Evolutionary conservation across 2,888 invertebrate genomes (phyloP).

Genomic region (Tinea semifulvella): DNA sequence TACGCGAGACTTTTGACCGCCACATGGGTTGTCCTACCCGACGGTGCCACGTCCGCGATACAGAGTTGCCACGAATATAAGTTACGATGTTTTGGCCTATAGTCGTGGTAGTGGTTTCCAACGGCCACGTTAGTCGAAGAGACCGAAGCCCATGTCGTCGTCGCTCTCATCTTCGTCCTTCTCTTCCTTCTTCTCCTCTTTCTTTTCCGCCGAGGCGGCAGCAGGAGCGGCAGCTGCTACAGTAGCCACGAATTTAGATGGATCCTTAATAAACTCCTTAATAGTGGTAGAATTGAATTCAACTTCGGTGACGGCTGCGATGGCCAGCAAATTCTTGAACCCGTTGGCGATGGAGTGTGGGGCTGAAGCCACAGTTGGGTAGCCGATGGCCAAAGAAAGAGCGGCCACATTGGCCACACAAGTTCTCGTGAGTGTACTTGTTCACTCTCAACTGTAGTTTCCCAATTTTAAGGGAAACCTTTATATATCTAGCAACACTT

Average conservation of each 20-base stretch:
- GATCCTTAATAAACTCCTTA: conserved; percentile 94
- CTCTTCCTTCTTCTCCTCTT: conserved; percentile 79
- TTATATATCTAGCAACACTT: no score
- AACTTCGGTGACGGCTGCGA: conserved; percentile 96
- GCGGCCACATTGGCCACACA: conserved; percentile 96
- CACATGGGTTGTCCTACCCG: conserved; percentile 55
- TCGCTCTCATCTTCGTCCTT: conserved; percentile 85
- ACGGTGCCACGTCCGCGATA: no score
- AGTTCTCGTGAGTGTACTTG: no score
- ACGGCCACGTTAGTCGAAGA: conserved; percentile 75
- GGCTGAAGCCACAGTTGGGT: conserved; percentile 96
- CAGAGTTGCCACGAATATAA: no score
- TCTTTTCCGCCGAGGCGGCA: conserved; percentile 69
- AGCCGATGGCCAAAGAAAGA: conserved; percentile 91
- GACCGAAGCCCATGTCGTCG: conserved; percentile 98
- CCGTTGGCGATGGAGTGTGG: conserved; percentile 98
- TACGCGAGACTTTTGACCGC: conserved; percentile 33
- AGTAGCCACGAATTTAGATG: conserved; percentile 85
- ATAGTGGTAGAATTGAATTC: conserved; percentile 93
- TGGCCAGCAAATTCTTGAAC: conserved; percentile 96
- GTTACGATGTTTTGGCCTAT: neutral
- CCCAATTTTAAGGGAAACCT: no score
- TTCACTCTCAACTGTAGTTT: no score
- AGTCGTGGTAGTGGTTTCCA: conserved; percentile 15
- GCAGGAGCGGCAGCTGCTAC: conserved; percentile 72